phyloP scores from a whole-genome alignment of 2,888 invertebrate species.

The Hypomecis atomaria region DNA sequence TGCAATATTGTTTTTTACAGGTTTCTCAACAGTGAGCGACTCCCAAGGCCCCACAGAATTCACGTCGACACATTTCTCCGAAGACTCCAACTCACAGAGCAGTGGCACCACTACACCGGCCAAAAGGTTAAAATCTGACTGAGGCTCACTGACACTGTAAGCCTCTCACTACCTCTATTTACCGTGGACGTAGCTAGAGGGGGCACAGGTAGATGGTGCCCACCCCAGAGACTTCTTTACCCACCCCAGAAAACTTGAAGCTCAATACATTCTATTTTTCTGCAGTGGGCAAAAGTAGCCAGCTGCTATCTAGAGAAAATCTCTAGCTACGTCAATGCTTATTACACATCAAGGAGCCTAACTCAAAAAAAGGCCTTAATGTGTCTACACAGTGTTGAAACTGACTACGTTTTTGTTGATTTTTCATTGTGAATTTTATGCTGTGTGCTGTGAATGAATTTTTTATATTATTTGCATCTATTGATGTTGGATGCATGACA shows the following conservation, averaged over 20 bases:
- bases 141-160: constrained; percentile 56
- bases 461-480: constrained; percentile 39
- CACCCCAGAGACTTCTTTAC: too few relatives aligned
- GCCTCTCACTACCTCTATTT: constrained; percentile 25
- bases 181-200: too few relatives aligned
- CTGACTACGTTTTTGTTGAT: constrained; percentile 23
- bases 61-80: constrained; percentile 94
- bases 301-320: too few relatives aligned
- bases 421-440: constrained; percentile 29
- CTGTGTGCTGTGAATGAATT: constrained; percentile 44
- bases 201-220: too few relatives aligned
- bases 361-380: constrained; percentile 25
- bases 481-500: constrained; percentile 33
- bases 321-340: not conserved
- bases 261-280: too few relatives aligned
- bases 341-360: constrained; percentile 37
- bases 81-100: constrained; percentile 95
- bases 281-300: too few relatives aligned
- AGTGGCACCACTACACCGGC: constrained; percentile 89
- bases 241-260: too few relatives aligned
- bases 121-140: constrained; percentile 92
- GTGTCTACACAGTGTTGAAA: constrained; percentile 22
- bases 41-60: constrained; percentile 95
- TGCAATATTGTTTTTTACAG: constrained; percentile 71
- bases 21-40: constrained; percentile 95